These are phyloP conservation scores for Chaenocephalus aceratus DNA, from an alignment of 2,113 vertebrate species.

Conservation along the genomic window DNA sequence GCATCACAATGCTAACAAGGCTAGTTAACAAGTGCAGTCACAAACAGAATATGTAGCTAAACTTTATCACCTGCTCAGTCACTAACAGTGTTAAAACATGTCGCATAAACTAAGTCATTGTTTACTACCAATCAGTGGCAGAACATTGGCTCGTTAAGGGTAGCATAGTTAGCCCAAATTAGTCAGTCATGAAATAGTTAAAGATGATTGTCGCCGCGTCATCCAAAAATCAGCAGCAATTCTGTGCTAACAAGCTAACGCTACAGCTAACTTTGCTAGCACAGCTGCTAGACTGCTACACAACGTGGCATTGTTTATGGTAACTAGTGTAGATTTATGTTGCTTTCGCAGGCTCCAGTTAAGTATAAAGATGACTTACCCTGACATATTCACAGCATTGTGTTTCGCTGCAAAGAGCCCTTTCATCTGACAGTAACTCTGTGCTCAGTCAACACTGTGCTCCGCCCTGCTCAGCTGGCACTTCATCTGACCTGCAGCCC, in stretches of 20 bases:
- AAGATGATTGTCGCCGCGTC: slow-evolving; percentile 50
- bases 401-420: neutral
- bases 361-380: slow-evolving; percentile 28
- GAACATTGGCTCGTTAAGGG: neutral
- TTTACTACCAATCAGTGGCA: neutral
- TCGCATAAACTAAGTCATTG: neutral
- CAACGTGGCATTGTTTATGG: neutral
- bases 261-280: slow-evolving; percentile 45
- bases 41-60: slow-evolving; percentile 26
- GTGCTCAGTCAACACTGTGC: slow-evolving; percentile 17
- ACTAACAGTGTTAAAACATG: neutral
- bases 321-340: neutral
- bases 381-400: neutral
- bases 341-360: neutral
- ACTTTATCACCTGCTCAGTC: slow-evolving; percentile 27
- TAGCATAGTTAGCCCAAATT: neutral
- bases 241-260: slow-evolving; percentile 64
- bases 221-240: slow-evolving; percentile 46
- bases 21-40: slow-evolving; percentile 40
- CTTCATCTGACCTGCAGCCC: neutral
- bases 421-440: slow-evolving; percentile 17
- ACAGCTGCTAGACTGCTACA: neutral
- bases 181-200: slow-evolving; percentile 45
- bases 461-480: slow-evolving; percentile 35
- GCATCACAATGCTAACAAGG: slow-evolving; percentile 39